Conservation (phyloP, 2,888 invertebrate species). For the Drosophila rubida region DNA sequence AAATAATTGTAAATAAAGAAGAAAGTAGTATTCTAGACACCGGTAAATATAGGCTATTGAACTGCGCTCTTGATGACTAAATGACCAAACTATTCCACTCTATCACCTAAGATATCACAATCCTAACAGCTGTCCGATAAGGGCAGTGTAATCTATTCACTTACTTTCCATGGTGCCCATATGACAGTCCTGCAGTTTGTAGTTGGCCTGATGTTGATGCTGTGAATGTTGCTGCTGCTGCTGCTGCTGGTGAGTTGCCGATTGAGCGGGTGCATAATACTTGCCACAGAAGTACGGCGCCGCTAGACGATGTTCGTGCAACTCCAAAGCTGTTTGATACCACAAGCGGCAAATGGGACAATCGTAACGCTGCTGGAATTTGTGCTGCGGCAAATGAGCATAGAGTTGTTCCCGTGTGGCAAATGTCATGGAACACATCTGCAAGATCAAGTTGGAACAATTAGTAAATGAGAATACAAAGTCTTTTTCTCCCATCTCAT, state of each 20-base stretch:
- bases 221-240: constrained; percentile 29
- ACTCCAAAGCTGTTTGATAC: constrained; percentile 78
- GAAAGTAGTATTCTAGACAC: too few species aligned
- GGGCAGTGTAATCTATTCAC: neutral
- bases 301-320: constrained; percentile 79
- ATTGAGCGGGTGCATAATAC: constrained; percentile 62
- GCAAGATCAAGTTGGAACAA: constrained; percentile 3
- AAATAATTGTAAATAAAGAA: too few species aligned
- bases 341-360: constrained; percentile 81
- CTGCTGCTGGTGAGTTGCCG: constrained; percentile 22
- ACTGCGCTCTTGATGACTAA: too few species aligned
- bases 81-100: too few species aligned
- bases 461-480: neutral
- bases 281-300: constrained; percentile 82
- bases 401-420: constrained; percentile 74
- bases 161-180: constrained; percentile 78
- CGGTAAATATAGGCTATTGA: too few species aligned
- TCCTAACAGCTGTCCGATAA: neutral
- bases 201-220: constrained; percentile 52
- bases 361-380: constrained; percentile 80
- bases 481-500: neutral
- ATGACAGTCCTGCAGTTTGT: constrained; percentile 76
- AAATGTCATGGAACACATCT: constrained; percentile 79
- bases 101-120: too few species aligned
- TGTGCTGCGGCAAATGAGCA: constrained; percentile 76